Percentiles rank a stretch among this genome's conserved stretches.
Evolutionary conservation across 30 jellyfish, hydroid and myxozoan species (phyloP).

Genomic region (Cassiopea andromeda): DNA sequence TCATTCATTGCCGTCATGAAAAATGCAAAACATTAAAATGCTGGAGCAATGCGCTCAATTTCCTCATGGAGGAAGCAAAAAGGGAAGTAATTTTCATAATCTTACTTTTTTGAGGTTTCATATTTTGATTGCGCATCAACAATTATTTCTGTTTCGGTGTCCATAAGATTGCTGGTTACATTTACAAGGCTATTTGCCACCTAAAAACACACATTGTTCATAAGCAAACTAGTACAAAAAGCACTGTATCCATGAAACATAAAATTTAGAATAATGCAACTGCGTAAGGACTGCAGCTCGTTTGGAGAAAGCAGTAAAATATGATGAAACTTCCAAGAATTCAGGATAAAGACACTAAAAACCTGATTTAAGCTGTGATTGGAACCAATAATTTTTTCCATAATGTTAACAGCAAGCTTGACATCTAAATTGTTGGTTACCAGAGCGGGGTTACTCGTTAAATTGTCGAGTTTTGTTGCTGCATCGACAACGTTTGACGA

Average conservation of each 20-base stretch:
- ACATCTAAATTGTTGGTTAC: slow-evolving; percentile 48
- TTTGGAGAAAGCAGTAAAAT: too few species aligned
- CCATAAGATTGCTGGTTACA: slow-evolving; percentile 42
- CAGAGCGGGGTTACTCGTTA: slow-evolving; percentile 17
- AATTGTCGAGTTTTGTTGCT: slow-evolving; percentile 26
- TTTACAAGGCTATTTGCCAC: background rate
- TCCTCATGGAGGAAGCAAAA: too few species aligned
- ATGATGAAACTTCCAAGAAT: background rate
- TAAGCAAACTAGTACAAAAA: too few species aligned
- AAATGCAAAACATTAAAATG: too few species aligned
- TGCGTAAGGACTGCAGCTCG: too few species aligned
- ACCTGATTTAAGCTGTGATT: slow-evolving; percentile 20
- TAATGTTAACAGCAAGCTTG: slow-evolving; percentile 42
- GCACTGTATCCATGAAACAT: too few species aligned
- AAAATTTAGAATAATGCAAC: too few species aligned
- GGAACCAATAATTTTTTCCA: slow-evolving; percentile 20
- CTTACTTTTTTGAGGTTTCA: slow-evolving; percentile 51
- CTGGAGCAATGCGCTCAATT: too few species aligned
- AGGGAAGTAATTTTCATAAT: too few species aligned
- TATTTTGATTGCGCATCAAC: slow-evolving; percentile 31
- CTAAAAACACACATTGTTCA: too few species aligned
- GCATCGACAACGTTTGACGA: slow-evolving; percentile 43
- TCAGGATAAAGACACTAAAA: background rate
- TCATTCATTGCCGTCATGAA: too few species aligned
- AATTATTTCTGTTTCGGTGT: slow-evolving; percentile 3